Percentiles rank a stretch among this genome's conserved stretches.
phyloP scores from a whole-genome alignment of 64 coral and sea anemone genomes.

The Montipora foliosa region DNA sequence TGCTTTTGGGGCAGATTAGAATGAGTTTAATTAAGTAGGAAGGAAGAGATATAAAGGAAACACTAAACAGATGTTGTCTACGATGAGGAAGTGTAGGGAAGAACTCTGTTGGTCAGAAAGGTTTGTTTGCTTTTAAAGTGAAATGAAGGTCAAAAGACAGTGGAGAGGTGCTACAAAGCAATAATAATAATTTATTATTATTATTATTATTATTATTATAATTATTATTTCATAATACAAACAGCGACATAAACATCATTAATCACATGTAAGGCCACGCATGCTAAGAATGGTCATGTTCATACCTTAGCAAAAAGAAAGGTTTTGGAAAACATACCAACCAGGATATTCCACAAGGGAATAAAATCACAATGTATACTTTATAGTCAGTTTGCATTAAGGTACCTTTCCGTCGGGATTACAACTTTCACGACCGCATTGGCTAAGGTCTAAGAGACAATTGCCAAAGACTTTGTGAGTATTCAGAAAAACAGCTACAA shows the following conservation, averaged over 20 bases:
- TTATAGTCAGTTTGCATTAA: constrained; percentile 50
- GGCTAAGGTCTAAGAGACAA: constrained; percentile 99
- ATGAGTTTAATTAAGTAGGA: no score
- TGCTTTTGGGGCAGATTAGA: no score
- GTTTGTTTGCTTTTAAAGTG: no score
- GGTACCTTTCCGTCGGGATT: constrained; percentile 99
- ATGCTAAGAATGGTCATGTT: neutral
- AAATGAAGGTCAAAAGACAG: no score
- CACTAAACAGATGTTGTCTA: no score
- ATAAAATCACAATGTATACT: constrained; percentile 27
- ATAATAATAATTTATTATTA: no score
- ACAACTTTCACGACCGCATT: constrained; percentile 99
- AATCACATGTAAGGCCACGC: neutral
- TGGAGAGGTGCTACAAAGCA: no score
- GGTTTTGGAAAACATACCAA: constrained; percentile 31
- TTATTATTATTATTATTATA: no score
- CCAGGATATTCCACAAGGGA: constrained; percentile 43
- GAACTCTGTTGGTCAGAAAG: no score
- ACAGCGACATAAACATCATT: neutral
- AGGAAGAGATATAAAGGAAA: no score
- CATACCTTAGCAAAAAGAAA: neutral
- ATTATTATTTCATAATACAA: no score
- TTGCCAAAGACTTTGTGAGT: constrained; percentile 99
- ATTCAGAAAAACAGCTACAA: constrained; percentile 64
- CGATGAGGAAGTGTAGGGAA: no score